Evolutionary conservation across 2,888 invertebrate genomes (phyloP), one percentile per base, ranked within the genome.

Genomic region (Pteria penguin): DNA sequence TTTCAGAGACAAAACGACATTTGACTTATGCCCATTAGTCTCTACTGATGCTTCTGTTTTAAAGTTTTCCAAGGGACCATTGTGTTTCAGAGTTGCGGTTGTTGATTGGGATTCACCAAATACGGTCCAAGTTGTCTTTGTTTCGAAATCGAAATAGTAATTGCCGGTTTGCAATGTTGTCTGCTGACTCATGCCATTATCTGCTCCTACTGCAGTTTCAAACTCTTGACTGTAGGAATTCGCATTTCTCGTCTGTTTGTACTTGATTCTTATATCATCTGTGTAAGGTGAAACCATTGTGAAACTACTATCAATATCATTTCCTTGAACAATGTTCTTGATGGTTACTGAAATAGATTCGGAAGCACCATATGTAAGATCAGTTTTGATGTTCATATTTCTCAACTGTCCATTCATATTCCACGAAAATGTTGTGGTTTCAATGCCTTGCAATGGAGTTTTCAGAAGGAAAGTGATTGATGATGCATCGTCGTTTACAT

Each of bases 231-330:
- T 63, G 32, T 82, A 78, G 63, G 79, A 71, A n/a, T 60, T 67
- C 33, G 58, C 32, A 18, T 33, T 45, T 24, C 81, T 81, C 29
- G 65, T 68, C 31, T 82, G 78, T 26, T 60, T 29, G 22, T 63
- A 72, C 29, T 57, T 74, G 0, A 81, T 24, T 11, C 57, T 45
- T n/a, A 82, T 70, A 54, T 76, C 76, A 22, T 82, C 78, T 4
- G 80, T 78, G 67, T 68, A 80, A 22, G 81, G 81, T 26, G 80
- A 82, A 69, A 67, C 72, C 8, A 83, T 2, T 11, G 66, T 72
- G 5, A 68, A 57, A n/a, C n/a, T n/a, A 26, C 55, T 54, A 57
- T 68, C 67, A n/a, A 24, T 31, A 32, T 29, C 24, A 2, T 29
- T n/a, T 14, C 31, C 33, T 2, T 22, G n/a, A n/a, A 68, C 31